Conservation (phyloP, 2,113 vertebrate genomes). For the Marmota flaviventris region DNA sequence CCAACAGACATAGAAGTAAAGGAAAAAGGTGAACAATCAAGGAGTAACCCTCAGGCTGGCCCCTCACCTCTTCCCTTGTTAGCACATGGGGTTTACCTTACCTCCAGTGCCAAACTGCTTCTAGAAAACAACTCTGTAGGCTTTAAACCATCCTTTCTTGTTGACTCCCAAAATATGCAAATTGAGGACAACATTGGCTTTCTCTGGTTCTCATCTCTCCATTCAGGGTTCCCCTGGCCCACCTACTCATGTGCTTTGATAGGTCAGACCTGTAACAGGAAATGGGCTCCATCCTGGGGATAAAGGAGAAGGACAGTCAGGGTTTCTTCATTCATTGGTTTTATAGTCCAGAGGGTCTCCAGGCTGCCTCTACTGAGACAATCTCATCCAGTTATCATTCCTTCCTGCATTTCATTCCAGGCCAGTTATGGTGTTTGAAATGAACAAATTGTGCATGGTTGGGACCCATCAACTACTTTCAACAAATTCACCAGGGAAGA, state of each 20-base stretch:
- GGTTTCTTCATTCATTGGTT: background rate
- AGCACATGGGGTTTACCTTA: background rate
- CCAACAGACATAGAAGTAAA: background rate
- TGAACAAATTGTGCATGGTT: background rate
- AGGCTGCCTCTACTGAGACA: background rate
- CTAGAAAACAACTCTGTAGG: background rate
- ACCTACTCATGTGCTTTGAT: background rate
- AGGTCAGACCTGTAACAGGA: background rate
- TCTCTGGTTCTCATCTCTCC: background rate
- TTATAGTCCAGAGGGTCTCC: background rate
- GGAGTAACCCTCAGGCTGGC: background rate
- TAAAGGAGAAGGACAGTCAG: background rate
- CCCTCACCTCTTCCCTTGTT: background rate
- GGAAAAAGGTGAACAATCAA: background rate
- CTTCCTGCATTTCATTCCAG: background rate
- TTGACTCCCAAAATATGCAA: background rate
- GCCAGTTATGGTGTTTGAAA: background rate
- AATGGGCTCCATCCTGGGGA: background rate
- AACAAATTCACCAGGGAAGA: background rate
- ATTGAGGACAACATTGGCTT: background rate
- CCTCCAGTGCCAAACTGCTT: background rate
- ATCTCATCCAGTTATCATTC: background rate
- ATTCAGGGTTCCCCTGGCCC: background rate
- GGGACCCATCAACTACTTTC: background rate
- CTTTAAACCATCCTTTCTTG: background rate